These are phyloP conservation scores for Poicephalus gulielmi DNA, from an alignment of 2,113 vertebrate species.

Conservation along the genomic window DNA sequence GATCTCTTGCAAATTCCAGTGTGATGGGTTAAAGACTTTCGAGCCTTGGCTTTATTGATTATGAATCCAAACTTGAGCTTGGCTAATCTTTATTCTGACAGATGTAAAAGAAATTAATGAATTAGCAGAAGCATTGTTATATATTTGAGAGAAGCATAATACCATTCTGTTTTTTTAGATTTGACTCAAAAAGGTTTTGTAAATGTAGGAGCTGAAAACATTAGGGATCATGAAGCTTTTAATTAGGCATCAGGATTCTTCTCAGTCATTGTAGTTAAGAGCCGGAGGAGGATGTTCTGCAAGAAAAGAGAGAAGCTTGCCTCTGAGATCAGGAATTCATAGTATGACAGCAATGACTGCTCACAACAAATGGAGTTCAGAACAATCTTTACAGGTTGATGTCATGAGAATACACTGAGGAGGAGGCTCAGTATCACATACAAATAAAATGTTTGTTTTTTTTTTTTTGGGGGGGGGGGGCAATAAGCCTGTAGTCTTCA, in stretches of 20 bases:
- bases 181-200: background rate
- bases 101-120: background rate
- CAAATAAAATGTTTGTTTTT: background rate
- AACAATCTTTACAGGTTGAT: background rate
- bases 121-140: background rate
- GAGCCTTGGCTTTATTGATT: background rate
- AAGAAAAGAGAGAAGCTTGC: background rate
- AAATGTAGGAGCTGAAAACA: background rate
- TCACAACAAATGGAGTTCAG: background rate
- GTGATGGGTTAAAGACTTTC: background rate
- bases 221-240: background rate
- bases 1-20: background rate
- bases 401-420: background rate
- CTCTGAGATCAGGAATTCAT: background rate
- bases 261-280: background rate
- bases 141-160: background rate
- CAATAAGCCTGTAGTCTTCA: rapidly evolving
- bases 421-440: background rate
- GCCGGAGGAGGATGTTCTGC: background rate
- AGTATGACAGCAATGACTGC: background rate
- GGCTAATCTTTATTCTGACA: background rate
- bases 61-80: background rate
- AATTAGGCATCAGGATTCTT: background rate
- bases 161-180: background rate
- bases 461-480: background rate